Base-by-base conservation (phyloP, 92 coral and sea anemone species). In the Pocillopora grandis region DNA sequence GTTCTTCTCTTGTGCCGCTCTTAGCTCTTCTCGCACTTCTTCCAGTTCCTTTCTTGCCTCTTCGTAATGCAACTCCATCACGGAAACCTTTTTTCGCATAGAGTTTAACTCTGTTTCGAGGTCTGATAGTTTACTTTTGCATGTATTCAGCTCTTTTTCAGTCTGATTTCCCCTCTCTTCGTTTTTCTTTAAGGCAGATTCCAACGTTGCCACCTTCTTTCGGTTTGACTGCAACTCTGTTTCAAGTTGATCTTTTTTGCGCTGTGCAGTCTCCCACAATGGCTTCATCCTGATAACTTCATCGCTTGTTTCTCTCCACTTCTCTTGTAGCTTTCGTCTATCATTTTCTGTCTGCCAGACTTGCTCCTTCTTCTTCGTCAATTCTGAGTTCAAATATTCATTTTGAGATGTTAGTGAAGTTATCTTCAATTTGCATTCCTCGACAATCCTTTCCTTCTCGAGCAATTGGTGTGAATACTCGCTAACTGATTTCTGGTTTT, bases 211-310 rank as follows among this genome's bases (percentile, higher is more conserved):
- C 10, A 96, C 85, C 62, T 86, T 90, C 82, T 85, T 96, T 20
- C 92, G 95, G 84, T 87, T 80, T 67, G 66, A 65, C 48, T 90
- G 94, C 8, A 96, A 80, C 33, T 96, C 96, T 17, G 76, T 78
- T 52, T 96, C 98, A 36, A 96, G 74, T 65, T 94, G 96, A 9
- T 94, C 98, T 80, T 90, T 96, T 85, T 87, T 96, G 64, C 87
- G 82, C 77, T 87, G 90, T 3, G 90, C 86, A 15, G 91, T 90
- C 60, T 94, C 98, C 87, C 85, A 87, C 21, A 93, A 71, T 62
- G 98, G 98, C 58, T 90, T 94, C 79, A 96, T 77, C 82, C 87
- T 82, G 11, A 76, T 87, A 5, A 94, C 81, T 52, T 96, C 98
- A 60, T 96, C 98, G 36, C 87, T 92, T 37, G 88, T 91, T 27